Conservation (phyloP, 2,888 invertebrate species). For the Ferdinandea cuprea region DNA sequence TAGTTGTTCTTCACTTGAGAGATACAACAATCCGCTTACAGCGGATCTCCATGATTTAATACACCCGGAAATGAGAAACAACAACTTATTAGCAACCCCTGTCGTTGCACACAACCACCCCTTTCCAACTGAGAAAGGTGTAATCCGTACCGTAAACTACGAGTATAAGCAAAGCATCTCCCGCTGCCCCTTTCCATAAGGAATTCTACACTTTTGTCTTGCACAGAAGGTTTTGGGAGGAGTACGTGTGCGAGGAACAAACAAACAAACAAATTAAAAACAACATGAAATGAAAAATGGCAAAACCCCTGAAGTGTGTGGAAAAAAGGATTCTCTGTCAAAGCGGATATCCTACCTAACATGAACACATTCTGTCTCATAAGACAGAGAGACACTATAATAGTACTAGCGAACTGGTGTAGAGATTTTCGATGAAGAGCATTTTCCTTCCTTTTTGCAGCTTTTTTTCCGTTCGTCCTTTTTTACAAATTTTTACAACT, state of each 20-base stretch:
- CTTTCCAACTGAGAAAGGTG: slow-evolving; percentile 61
- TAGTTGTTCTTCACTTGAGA: slow-evolving; percentile 66
- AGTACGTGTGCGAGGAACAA: slow-evolving; percentile 7
- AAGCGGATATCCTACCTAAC: slow-evolving; percentile 73
- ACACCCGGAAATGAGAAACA: slow-evolving; percentile 73
- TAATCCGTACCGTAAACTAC: slow-evolving; percentile 49
- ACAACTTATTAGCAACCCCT: slow-evolving; percentile 74
- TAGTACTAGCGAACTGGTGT: slow-evolving; percentile 74
- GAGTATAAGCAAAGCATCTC: slow-evolving; percentile 28
- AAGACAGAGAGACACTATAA: slow-evolving; percentile 73
- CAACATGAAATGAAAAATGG: slow-evolving; percentile 17
- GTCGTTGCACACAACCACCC: slow-evolving; percentile 47
- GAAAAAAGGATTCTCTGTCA: slow-evolving; percentile 58
- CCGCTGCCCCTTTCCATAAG: slow-evolving; percentile 29
- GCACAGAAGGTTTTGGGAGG: slow-evolving; percentile 59
- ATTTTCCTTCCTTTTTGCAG: slow-evolving; percentile 57
- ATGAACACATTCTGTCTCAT: slow-evolving; percentile 75
- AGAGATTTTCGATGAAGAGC: slow-evolving; percentile 75
- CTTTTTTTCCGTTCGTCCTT: slow-evolving; percentile 29
- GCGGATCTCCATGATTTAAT: slow-evolving; percentile 70
- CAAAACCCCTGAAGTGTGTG: slow-evolving; percentile 42
- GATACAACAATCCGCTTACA: slow-evolving; percentile 68
- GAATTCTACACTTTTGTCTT: slow-evolving; percentile 35
- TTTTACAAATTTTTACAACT: slow-evolving; percentile 35
- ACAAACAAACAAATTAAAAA: slow-evolving; percentile 33